Conservation (phyloP, 2,888 invertebrate species). For the Tachina fera region DNA sequence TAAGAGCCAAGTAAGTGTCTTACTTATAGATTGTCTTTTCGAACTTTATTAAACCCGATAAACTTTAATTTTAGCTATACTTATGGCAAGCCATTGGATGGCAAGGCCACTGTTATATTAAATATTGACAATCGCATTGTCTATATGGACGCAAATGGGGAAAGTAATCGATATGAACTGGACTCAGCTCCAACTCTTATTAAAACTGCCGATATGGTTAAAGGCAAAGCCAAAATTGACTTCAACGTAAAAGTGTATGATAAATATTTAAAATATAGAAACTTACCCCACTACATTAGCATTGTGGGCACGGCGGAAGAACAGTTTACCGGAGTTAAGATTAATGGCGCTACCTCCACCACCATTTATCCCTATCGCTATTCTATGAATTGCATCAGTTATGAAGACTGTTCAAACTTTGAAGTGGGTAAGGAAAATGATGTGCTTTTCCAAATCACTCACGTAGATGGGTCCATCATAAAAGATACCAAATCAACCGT, state of each 20-base stretch:
- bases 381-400: constrained; percentile 87
- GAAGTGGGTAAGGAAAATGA: constrained; percentile 94
- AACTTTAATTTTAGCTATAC: constrained; percentile 85
- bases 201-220: constrained; percentile 77
- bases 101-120: constrained; percentile 88
- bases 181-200: constrained; percentile 74
- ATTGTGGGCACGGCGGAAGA: constrained; percentile 96
- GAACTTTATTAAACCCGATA: not conserved
- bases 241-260: constrained; percentile 78
- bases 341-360: constrained; percentile 90
- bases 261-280: constrained; percentile 69
- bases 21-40: not conserved
- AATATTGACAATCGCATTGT: constrained; percentile 81
- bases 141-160: constrained; percentile 76
- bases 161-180: constrained; percentile 33
- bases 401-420: constrained; percentile 91
- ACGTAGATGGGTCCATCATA: constrained; percentile 88
- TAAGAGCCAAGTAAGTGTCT: constrained; percentile 82
- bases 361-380: constrained; percentile 91
- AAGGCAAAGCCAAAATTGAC: constrained; percentile 80
- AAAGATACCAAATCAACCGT: constrained; percentile 85
- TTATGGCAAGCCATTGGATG: constrained; percentile 91
- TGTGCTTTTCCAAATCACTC: constrained; percentile 89
- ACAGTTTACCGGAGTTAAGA: constrained; percentile 90
- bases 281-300: constrained; percentile 72